Evolutionary conservation across 2,113 vertebrate species (phyloP), one percentile per base, ranked within the genome.

Genomic region (Rhinopomastus cyanomelas): DNA sequence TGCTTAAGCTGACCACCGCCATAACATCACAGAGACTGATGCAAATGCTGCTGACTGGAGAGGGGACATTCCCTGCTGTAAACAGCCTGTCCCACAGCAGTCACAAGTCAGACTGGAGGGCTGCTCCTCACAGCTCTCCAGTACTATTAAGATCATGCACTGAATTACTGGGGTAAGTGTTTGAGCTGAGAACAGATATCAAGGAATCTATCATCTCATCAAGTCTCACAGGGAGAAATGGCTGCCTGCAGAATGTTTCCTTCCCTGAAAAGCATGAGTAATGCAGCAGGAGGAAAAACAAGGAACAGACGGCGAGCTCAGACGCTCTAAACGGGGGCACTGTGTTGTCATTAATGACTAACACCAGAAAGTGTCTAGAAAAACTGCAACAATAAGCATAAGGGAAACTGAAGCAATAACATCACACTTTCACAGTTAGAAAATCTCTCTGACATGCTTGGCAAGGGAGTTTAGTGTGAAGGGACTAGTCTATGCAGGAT

Each of bases 361-460:
- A 83, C 72, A 88, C 79, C 80, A 88, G 73, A 88, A 89, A 82
- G 32, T 64, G 95, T 88, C 77, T 85, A 52, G 67, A 94, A 94
- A 96, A 95, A 37, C 77, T 85, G 87, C 82, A 91, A 86, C 65
- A 90, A 88, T 96, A 95, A 93, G 89, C 89, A 90, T 82, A 84
- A 87, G 55, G 75, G 76, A 85, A 81, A 39, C 44, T 49, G 59
- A 94, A 90, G 80, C 66, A 94, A 34, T 64, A 89, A 71, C 22
- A 74, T 61, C 83, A 74, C 49, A 75, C 73, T 69, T 85, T 92
- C 90, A 91, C 91, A 95, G 94, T 76, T 94, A 71, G 20, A 92
- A 96, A 95, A 90, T 93, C 89, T 86, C 88, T 88, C 81, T 93
- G 89, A 90, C 89, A 89, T 81, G 87, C 88, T 81, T 95, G 93